Percentiles rank a stretch among this genome's conserved stretches.
Conservation (phyloP, 2,888 invertebrate species). For the Drosophila phalerata region DNA sequence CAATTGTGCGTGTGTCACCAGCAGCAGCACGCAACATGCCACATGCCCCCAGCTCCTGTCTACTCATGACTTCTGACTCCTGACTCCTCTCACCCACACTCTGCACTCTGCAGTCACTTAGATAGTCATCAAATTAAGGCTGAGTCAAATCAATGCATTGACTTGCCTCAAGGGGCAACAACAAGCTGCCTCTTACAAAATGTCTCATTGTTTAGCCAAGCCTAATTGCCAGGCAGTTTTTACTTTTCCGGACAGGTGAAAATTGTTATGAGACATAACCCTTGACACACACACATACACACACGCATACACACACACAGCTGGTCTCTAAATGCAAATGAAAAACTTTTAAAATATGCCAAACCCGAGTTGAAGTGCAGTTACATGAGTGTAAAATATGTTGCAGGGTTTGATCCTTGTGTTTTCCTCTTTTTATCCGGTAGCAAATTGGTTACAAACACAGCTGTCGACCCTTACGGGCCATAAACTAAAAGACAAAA, state of each 20-base stretch:
- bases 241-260: slow-evolving; percentile 59
- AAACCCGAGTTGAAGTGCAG: slow-evolving; percentile 47
- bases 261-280: slow-evolving; percentile 58
- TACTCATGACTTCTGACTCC: not conserved
- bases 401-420: slow-evolving; percentile 38
- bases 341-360: slow-evolving; percentile 76
- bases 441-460: slow-evolving; percentile 81
- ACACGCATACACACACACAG: slow-evolving; percentile 29
- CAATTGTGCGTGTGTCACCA: slow-evolving; percentile 72
- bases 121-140: slow-evolving; percentile 78
- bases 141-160: slow-evolving; percentile 69
- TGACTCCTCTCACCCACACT: not conserved
- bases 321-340: slow-evolving; percentile 71
- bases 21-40: slow-evolving; percentile 57
- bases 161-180: slow-evolving; percentile 28
- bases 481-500: slow-evolving; percentile 78
- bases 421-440: slow-evolving; percentile 42
- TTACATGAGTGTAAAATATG: slow-evolving; percentile 73
- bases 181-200: slow-evolving; percentile 20
- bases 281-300: slow-evolving; percentile 36
- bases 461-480: slow-evolving; percentile 79
- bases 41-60: slow-evolving; percentile 33
- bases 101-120: slow-evolving; percentile 20
- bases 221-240: slow-evolving; percentile 62
- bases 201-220: slow-evolving; percentile 64